These are phyloP conservation scores for Larimichthys crocea DNA, from an alignment of 2,113 vertebrate genomes.

Conservation along the genomic window DNA sequence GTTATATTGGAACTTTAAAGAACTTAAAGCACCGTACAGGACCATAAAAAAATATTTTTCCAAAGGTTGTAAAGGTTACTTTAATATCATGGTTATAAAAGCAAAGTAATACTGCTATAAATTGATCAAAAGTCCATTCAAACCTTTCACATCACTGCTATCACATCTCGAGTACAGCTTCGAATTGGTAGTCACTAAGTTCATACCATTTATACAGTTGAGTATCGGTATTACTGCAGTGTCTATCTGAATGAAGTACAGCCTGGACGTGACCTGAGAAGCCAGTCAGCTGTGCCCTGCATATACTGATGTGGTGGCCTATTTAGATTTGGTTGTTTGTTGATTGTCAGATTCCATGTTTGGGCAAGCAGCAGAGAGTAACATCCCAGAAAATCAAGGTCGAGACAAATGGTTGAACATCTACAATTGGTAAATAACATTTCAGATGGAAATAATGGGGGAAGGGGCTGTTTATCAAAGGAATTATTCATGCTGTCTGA, in stretches of 20 bases:
- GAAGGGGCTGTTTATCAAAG: slow-evolving; percentile 30
- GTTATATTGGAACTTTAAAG: slow-evolving; percentile 7
- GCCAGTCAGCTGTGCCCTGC: not conserved
- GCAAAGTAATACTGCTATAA: not conserved
- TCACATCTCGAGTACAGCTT: not conserved
- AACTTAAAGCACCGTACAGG: not conserved
- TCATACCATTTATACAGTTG: not conserved
- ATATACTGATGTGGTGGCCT: not conserved
- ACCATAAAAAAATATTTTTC: not conserved
- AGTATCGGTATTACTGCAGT: not conserved
- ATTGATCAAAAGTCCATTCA: slow-evolving; percentile 4
- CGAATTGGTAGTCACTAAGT: not conserved
- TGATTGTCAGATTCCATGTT: not conserved
- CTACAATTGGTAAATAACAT: slow-evolving; percentile 15
- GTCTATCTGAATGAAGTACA: not conserved
- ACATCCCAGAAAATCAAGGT: slow-evolving; percentile 31
- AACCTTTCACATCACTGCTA: not conserved
- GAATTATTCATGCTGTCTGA: slow-evolving; percentile 39
- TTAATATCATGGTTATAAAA: not conserved
- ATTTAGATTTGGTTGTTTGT: not conserved
- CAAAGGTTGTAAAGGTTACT: slow-evolving; percentile 19
- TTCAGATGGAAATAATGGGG: slow-evolving; percentile 33
- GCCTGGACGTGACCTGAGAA: not conserved
- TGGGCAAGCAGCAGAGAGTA: not conserved
- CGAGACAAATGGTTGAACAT: slow-evolving; percentile 14